Base-by-base conservation (phyloP, 2,113 vertebrate species). In the Burhinus oedicnemus region DNA sequence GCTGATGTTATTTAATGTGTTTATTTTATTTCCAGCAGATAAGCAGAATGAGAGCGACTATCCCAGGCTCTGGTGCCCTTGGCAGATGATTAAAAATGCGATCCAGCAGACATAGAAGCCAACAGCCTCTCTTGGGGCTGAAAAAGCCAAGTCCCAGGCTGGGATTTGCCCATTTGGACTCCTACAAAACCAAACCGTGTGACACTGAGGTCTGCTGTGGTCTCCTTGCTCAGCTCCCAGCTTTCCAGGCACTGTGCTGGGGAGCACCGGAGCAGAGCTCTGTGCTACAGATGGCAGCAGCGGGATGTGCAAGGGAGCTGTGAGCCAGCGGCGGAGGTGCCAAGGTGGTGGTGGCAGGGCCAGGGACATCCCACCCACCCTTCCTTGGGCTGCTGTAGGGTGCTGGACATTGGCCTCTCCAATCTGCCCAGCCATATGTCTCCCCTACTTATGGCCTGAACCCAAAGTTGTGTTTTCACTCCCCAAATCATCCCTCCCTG, bases 31-130 rank as follows among this genome's bases (percentile, higher is more conserved):
- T 95, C 93, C 8, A 7, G 58, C 78, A 93, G 78, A 94, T 93
- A 95, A 97, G 89, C n/a, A 55, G 55, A 83, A 85, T 32, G 54
- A 91, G 66, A 90, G 38, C 29, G 34, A 8, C 66, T 80, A 66
- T 95, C 95, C 89, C 95, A 96, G 70, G 89, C 94, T 91, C 93
- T 49, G 26, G 32, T 87, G 94, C 78, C 93, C 94, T 97, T 77
- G 89, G 78, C 66, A 66, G 90, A 93, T 3, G 3, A 29, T 30
- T 83, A 3, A 90, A 93, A 92, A 57, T 16, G 49, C 49, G 85
- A 12, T 74, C 90, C 94, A 87, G 32, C 7, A 6, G 45, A 61
- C 11, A 7, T 0, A 49, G 42, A 79, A 85, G 62, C 70, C 94
- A 94, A 49, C 44, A 76, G 52, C 27, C 36, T 89, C 87, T 93